These are phyloP conservation scores for Archilochus colubris DNA, from an alignment of 2,113 vertebrate species.

Conservation along the genomic window DNA sequence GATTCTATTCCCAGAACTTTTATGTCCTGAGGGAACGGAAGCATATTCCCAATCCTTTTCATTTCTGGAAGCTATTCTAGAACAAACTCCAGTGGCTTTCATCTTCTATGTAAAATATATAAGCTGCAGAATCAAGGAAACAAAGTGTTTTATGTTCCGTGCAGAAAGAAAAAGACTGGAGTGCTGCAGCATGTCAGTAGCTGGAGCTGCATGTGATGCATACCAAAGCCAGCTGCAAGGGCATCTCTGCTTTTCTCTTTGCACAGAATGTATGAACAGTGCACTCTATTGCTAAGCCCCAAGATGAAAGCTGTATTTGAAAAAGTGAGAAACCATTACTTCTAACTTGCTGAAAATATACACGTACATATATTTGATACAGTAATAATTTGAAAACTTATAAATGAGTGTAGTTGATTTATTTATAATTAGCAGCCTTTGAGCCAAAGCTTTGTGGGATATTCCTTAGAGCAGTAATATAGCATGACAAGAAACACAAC, in stretches of 20 bases:
- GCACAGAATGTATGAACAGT: background rate
- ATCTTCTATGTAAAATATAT: constrained; percentile 5
- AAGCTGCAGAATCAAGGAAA: constrained; percentile 15
- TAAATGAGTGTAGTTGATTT: background rate
- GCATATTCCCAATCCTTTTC: background rate
- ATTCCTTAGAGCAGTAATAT: background rate
- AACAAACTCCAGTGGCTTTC: constrained; percentile 19
- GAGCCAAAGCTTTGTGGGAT: background rate
- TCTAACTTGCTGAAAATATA: background rate
- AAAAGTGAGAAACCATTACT: background rate
- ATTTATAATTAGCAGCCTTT: background rate
- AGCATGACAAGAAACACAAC: background rate
- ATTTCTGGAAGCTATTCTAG: background rate
- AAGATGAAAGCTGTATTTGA: background rate
- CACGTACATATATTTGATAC: background rate
- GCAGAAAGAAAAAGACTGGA: background rate
- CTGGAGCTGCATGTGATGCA: background rate
- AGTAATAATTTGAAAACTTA: background rate
- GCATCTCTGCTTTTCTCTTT: background rate
- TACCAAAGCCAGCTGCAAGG: background rate
- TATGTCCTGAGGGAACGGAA: background rate
- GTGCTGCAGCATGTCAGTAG: background rate
- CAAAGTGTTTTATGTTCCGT: background rate
- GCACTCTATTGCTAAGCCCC: background rate
- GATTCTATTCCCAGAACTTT: background rate